Base-by-base conservation (phyloP, 2,797 vertebrate species). In the Alosa sapidissima region DNA sequence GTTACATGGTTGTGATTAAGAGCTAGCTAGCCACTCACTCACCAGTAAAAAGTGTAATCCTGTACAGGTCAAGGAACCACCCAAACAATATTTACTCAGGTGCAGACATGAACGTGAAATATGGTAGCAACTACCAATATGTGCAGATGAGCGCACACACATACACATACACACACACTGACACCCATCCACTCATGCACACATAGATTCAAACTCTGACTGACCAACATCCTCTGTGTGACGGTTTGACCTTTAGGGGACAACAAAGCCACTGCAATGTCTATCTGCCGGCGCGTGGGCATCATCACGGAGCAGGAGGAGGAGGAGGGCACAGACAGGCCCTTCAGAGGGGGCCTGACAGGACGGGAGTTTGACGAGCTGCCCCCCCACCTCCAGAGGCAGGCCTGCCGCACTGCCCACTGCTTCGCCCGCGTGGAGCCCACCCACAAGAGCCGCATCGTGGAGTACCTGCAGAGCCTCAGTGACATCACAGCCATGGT, bases 401-500 rank as follows among this genome's bases (percentile, higher is more conserved):
- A 95, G 89, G 95, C 95, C 60, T 96, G 95, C 81, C 90, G 87
- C 82, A 94, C 92, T 0, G 89, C 9, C 0, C 91, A 93, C 0
- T 96, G 96, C 90, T 96, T 96, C 0, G 96, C 96, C 62, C 91
- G 96, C 0, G 96, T 96, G 28, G 95, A 96, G 49, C 95, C 95
- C 0, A 92, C 95, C 0, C 95, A 96, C 91, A 96, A 96, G 89
- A 96, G 95, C 78, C 95, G 95, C 58, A 96, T 96, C 0, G 94
- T 96, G 87, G 95, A 96, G 90, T 96, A 96, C 89, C 93, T 96
- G 60, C 96, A 96, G 89, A 95, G 95, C 85, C 92, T 96, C 60
- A 93, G 82, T 8, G 95, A 96, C 86, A 95, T 96, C 86, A 96
- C 96, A 0, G 96, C 96, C 82, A 96, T 96, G 96, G 96, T 96